A percentile compares a stretch with the other conserved stretches of the same genome.
Evolutionary conservation across 2,888 invertebrate genomes (phyloP).

Genomic region (Epirrhoe tristata): DNA sequence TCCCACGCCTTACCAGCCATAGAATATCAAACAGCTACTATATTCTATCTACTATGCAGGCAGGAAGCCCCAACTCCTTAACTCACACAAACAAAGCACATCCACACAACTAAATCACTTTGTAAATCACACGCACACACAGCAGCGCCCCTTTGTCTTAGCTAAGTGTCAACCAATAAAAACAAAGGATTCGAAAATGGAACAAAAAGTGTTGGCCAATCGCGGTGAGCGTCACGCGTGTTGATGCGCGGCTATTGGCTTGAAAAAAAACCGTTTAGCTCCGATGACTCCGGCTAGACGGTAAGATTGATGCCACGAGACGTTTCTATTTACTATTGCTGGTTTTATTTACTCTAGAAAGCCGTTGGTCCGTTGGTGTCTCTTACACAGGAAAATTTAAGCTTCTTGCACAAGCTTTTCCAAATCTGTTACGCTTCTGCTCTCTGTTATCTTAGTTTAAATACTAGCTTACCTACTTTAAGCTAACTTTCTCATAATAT

Average conservation of each 20-base stretch:
- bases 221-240: constrained; percentile 80
- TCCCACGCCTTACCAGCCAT: constrained; percentile 57
- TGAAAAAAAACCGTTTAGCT: constrained; percentile 83
- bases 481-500: background rate
- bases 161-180: constrained; percentile 86
- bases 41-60: constrained; percentile 50
- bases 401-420: background rate
- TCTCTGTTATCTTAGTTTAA: background rate
- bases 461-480: background rate
- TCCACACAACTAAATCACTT: constrained; percentile 57
- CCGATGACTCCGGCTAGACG: constrained; percentile 80
- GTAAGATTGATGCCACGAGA: constrained; percentile 75
- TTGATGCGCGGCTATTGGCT: constrained; percentile 83
- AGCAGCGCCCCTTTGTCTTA: constrained; percentile 83
- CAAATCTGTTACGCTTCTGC: background rate
- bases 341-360: constrained; percentile 60
- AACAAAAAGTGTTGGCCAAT: constrained; percentile 84
- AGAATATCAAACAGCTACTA: constrained; percentile 38
- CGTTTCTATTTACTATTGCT: constrained; percentile 63
- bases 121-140: constrained; percentile 71
- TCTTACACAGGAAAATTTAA: constrained; percentile 6
- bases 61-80: constrained; percentile 78
- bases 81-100: constrained; percentile 68
- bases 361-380: constrained; percentile 31
- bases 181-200: constrained; percentile 85